These are phyloP conservation scores for Styela plicata DNA, from an alignment of 23 tunicate genomes.

Conservation along the genomic window DNA sequence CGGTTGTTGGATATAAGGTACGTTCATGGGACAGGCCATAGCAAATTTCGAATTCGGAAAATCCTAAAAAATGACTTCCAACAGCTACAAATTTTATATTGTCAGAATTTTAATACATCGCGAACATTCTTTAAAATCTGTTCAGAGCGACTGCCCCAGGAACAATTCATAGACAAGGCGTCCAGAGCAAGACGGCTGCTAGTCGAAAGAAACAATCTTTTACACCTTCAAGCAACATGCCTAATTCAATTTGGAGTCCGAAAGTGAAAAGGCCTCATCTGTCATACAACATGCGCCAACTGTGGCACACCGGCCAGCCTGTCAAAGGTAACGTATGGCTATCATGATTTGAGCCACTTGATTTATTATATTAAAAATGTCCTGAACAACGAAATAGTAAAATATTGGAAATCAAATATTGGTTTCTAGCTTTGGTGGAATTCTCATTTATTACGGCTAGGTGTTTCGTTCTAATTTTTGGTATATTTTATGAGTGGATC, in stretches of 20 bases:
- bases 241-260: conserved; percentile 29
- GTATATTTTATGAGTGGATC: too few species aligned
- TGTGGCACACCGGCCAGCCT: conserved; percentile 65
- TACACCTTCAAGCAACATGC: conserved; percentile 20
- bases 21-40: too few species aligned
- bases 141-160: not conserved
- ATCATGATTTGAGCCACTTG: not conserved
- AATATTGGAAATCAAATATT: too few species aligned
- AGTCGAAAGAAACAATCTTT: conserved; percentile 8
- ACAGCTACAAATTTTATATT: too few species aligned
- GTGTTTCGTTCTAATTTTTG: too few species aligned
- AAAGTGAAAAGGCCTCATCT: conserved; percentile 32
- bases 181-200: not conserved
- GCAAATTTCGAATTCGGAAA: too few species aligned
- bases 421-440: too few species aligned
- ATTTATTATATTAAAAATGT: not conserved
- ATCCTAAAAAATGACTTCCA: too few species aligned
- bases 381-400: not conserved
- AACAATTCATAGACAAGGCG: not conserved
- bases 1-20: too few species aligned
- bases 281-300: conserved; percentile 53
- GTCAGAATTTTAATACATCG: too few species aligned
- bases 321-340: conserved; percentile 35
- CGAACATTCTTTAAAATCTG: too few species aligned
- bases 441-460: too few species aligned